A percentile compares a stretch with the other conserved stretches of the same genome.
phyloP scores from a whole-genome alignment of 2,113 vertebrate genomes.

The Albula goreensis region DNA sequence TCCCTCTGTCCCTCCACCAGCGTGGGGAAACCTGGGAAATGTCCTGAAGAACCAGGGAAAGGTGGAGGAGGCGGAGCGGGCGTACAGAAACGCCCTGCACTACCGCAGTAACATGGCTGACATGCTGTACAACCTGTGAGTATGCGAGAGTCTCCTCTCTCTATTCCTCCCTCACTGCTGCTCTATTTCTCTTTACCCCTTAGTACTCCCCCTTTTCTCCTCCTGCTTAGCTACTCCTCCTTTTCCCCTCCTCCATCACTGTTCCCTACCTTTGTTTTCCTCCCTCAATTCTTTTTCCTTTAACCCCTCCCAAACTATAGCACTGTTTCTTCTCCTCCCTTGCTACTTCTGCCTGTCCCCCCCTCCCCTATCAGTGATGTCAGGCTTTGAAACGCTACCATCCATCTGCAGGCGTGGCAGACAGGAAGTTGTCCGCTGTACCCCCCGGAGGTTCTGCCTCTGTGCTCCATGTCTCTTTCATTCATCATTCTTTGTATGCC shows the following conservation, averaged over 20 bases:
- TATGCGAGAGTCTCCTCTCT: slow-evolving; percentile 48
- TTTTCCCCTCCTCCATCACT: no score
- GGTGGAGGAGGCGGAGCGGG: slow-evolving; percentile 90
- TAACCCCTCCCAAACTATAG: no score
- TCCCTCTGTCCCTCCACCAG: slow-evolving; percentile 59
- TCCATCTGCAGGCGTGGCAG: background rate
- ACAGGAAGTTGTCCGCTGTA: background rate
- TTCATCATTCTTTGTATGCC: background rate
- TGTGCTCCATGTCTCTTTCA: background rate
- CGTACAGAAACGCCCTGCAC: slow-evolving; percentile 95
- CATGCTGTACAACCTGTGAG: slow-evolving; percentile 99
- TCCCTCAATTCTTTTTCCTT: no score
- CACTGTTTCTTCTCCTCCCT: no score
- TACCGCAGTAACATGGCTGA: slow-evolving; percentile 99
- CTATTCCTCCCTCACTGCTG: no score
- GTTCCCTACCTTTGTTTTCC: no score
- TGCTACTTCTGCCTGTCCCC: no score
- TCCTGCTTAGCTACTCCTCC: no score
- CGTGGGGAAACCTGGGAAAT: slow-evolving; percentile 98
- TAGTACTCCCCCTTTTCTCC: no score
- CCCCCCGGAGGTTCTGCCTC: background rate
- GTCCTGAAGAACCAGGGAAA: slow-evolving; percentile 98
- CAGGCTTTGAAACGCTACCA: background rate
- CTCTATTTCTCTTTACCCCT: no score
- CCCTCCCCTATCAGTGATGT: no score